A percentile compares a stretch with the other conserved stretches of the same genome.
These are phyloP conservation scores for Muscicapa comitata DNA, from an alignment of 2,797 vertebrate genomes.

Conservation along the genomic window DNA sequence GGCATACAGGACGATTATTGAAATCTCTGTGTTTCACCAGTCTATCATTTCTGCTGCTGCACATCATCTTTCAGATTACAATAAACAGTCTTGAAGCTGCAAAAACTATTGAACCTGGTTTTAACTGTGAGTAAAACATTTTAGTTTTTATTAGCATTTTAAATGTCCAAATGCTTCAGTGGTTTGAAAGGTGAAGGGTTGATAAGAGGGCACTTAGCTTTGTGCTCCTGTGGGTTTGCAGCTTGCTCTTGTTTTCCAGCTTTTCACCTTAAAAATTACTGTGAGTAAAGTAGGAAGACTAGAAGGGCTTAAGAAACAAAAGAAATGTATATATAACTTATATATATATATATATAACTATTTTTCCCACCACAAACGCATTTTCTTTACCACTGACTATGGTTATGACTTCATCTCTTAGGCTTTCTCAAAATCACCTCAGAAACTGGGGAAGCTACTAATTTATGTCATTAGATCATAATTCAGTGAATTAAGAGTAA, in stretches of 20 bases:
- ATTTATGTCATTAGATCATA: neutral
- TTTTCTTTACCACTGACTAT: neutral
- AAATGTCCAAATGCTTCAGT: neutral
- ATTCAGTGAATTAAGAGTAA: neutral
- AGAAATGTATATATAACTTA: neutral
- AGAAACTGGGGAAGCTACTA: neutral
- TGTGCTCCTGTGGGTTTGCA: neutral
- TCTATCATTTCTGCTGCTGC: conserved; percentile 91
- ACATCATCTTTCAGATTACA: conserved; percentile 97
- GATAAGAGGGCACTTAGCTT: neutral
- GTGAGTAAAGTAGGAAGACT: neutral
- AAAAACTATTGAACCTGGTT: conserved; percentile 77
- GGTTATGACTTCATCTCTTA: neutral
- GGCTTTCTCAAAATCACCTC: neutral
- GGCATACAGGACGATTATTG: conserved; percentile 93
- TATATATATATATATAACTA: neutral
- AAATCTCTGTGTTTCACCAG: conserved; percentile 95
- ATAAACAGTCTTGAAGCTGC: conserved; percentile 89
- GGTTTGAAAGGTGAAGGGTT: neutral
- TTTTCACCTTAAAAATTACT: neutral
- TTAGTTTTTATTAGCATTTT: neutral
- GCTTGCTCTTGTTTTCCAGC: neutral
- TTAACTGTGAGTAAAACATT: conserved; percentile 90
- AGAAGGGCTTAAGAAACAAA: neutral
- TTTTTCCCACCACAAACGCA: neutral